Percentiles rank a stretch among this genome's conserved stretches.
phyloP scores from a whole-genome alignment of 2,888 invertebrate genomes.

The Hermaeophaga mercurialis region DNA sequence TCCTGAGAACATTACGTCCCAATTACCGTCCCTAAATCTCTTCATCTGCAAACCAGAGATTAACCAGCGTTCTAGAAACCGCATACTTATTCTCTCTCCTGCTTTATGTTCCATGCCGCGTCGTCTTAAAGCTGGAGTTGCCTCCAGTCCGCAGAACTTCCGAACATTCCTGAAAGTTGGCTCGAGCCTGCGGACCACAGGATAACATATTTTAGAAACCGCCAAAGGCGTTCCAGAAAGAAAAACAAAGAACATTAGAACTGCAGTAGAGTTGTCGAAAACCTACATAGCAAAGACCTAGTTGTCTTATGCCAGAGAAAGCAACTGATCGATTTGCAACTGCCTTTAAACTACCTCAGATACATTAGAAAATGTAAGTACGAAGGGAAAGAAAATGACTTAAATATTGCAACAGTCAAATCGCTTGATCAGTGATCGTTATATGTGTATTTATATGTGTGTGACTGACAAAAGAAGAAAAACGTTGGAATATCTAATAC shows the following conservation, averaged over 20 bases:
- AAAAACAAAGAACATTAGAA: neutral
- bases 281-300: too few relatives aligned
- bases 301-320: too few relatives aligned
- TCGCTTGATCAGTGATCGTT: too few relatives aligned
- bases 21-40: neutral
- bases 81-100: neutral
- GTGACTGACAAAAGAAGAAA: too few relatives aligned
- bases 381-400: too few relatives aligned
- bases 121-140: neutral
- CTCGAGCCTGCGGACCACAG: conserved; percentile 45
- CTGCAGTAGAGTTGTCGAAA: neutral
- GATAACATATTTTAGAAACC: conserved; percentile 52
- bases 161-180: conserved; percentile 51
- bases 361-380: too few relatives aligned
- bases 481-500: neutral
- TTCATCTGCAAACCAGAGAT: neutral
- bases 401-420: too few relatives aligned
- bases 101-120: neutral
- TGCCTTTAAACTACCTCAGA: too few relatives aligned
- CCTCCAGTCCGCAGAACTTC: neutral
- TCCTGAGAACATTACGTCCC: conserved; percentile 21
- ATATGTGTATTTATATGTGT: too few relatives aligned
- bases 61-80: neutral
- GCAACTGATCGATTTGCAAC: too few relatives aligned
- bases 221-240: neutral